Conservation (phyloP, 2,888 invertebrate species). For the Ectemnius lituratus region DNA sequence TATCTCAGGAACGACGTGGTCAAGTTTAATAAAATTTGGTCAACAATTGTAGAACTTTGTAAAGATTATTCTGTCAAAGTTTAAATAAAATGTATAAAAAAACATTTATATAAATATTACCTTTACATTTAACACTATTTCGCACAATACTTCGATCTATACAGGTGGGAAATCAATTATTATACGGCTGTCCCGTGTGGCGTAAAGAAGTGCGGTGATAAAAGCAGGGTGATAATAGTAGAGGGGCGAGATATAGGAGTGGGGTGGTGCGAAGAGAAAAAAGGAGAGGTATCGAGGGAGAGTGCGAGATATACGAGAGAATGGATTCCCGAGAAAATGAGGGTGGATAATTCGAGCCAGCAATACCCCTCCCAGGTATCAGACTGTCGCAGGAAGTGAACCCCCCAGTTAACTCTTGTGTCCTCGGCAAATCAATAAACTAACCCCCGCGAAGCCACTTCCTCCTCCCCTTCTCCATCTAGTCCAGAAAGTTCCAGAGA, state of each 20-base stretch:
- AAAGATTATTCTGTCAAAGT: too few species aligned
- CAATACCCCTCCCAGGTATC: slow-evolving; percentile 41
- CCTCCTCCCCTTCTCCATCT: slow-evolving; percentile 14
- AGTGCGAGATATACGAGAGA: slow-evolving; percentile 14
- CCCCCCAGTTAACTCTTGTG: slow-evolving; percentile 55
- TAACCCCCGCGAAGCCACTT: slow-evolving; percentile 29
- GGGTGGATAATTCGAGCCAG: slow-evolving; percentile 62
- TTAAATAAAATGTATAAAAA: too few species aligned
- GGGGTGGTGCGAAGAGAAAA: not conserved
- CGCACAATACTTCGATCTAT: not conserved
- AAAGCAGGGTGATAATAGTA: not conserved
- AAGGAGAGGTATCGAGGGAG: slow-evolving; percentile 1
- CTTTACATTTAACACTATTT: not conserved
- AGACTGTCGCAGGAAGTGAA: slow-evolving; percentile 64
- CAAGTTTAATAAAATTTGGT: too few species aligned
- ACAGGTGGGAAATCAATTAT: slow-evolving; percentile 4
- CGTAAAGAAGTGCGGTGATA: not conserved
- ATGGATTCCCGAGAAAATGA: slow-evolving; percentile 20
- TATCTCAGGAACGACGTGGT: too few species aligned
- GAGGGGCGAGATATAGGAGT: not conserved
- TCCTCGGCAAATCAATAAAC: slow-evolving; percentile 63
- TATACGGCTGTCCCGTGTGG: not conserved
- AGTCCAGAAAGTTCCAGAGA: not conserved
- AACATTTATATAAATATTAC: too few species aligned
- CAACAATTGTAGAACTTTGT: too few species aligned